These are phyloP conservation scores for Zoanthus gigantus DNA, from an alignment of 92 coral and sea anemone species.

Conservation along the genomic window DNA sequence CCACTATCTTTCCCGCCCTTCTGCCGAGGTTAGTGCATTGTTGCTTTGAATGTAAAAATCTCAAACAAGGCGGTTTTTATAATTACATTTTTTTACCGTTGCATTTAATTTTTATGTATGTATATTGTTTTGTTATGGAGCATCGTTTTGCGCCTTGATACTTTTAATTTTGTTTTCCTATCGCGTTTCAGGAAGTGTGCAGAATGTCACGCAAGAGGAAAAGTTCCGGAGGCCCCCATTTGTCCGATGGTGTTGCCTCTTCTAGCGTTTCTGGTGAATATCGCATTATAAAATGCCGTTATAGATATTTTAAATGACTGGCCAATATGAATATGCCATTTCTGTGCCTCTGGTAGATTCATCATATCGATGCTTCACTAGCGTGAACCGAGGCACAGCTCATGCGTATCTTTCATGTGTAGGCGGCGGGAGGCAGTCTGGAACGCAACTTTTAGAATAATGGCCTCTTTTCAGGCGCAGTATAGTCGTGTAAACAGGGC, in stretches of 20 bases:
- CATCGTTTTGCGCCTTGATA: background rate
- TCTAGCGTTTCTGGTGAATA: background rate
- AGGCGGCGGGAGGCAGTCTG: constrained; percentile 25
- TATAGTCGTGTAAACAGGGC: constrained; percentile 27
- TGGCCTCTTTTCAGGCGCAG: constrained; percentile 27
- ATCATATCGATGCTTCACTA: constrained; percentile 25
- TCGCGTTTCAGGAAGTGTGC: constrained; percentile 5
- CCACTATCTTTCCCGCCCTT: background rate
- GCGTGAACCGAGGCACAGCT: constrained; percentile 30
- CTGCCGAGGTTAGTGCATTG: constrained; percentile 1
- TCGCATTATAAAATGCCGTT: constrained; percentile 23
- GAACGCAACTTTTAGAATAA: constrained; percentile 19
- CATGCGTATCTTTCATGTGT: constrained; percentile 26
- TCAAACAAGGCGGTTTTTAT: constrained; percentile 3
- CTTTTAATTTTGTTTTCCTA: constrained; percentile 1
- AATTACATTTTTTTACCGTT: constrained; percentile 1
- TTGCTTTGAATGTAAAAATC: constrained; percentile 1
- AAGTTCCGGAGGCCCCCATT: constrained; percentile 6
- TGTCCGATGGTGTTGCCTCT: constrained; percentile 5
- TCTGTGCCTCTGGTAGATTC: constrained; percentile 25
- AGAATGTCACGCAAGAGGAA: constrained; percentile 4
- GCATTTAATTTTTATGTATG: constrained; percentile 1
- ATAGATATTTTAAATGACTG: constrained; percentile 23
- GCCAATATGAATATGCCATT: constrained; percentile 25
- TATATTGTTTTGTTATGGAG: background rate